Conservation (phyloP, 2,113 vertebrate genomes). For the Bambusicola thoracicus region DNA sequence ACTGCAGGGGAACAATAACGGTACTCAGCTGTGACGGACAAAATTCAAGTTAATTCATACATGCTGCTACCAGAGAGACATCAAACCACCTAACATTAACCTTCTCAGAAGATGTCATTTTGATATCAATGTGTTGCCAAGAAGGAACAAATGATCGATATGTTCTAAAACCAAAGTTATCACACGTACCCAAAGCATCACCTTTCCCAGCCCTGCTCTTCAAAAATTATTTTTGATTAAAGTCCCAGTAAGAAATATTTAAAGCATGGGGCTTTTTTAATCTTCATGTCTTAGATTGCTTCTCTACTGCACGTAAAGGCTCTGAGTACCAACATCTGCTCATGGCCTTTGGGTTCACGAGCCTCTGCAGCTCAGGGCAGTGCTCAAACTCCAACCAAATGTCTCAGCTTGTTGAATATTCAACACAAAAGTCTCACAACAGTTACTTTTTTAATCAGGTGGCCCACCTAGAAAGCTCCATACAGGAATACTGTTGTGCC, state of each 20-base stretch:
- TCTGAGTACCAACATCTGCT: neutral
- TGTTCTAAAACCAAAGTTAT: neutral
- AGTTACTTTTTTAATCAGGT: neutral
- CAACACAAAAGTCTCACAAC: neutral
- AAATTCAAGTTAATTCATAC: neutral
- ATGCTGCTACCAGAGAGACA: neutral
- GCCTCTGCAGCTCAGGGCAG: neutral
- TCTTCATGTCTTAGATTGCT: neutral
- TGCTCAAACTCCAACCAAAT: neutral
- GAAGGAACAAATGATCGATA: neutral
- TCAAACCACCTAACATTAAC: accelerated
- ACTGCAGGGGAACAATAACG: neutral
- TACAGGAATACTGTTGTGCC: neutral
- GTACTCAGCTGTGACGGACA: neutral
- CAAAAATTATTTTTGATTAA: neutral
- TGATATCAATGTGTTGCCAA: neutral
- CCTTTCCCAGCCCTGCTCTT: neutral
- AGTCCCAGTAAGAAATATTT: neutral
- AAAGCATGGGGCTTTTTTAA: accelerated
- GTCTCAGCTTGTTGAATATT: neutral
- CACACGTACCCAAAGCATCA: neutral
- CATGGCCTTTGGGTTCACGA: neutral
- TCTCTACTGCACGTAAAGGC: neutral
- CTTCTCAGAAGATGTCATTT: neutral
- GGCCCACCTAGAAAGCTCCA: neutral